Conservation (phyloP, 2,113 vertebrate genomes). For the Amazona guildingii region DNA sequence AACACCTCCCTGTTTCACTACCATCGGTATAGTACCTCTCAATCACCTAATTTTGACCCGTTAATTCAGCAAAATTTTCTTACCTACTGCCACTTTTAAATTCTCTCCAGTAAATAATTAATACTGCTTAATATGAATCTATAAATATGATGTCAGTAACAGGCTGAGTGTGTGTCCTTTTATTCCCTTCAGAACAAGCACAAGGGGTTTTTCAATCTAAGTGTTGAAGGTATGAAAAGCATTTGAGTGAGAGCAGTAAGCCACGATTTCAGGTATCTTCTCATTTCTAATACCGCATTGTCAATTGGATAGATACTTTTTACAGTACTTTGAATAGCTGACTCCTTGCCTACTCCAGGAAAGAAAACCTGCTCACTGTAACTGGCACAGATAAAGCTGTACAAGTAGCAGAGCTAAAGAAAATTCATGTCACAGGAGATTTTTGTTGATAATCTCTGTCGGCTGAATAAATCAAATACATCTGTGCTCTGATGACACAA, state of each 20-base stretch:
- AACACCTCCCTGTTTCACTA: background rate
- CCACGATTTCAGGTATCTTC: background rate
- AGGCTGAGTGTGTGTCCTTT: background rate
- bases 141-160: background rate
- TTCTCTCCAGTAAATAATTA: background rate
- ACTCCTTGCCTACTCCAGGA: background rate
- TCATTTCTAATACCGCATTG: background rate
- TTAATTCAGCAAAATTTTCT: background rate
- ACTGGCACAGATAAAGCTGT: background rate
- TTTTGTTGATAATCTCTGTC: background rate
- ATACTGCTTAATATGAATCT: background rate
- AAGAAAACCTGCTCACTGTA: background rate
- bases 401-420: background rate
- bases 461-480: background rate
- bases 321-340: background rate
- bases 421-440: background rate
- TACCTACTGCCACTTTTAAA: background rate
- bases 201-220: background rate
- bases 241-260: background rate
- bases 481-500: background rate
- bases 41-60: background rate
- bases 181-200: background rate
- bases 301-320: background rate
- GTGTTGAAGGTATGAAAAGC: background rate
- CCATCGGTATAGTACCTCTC: background rate